Conservation (phyloP, 2,113 vertebrate species). For the Myocastor coypus region DNA sequence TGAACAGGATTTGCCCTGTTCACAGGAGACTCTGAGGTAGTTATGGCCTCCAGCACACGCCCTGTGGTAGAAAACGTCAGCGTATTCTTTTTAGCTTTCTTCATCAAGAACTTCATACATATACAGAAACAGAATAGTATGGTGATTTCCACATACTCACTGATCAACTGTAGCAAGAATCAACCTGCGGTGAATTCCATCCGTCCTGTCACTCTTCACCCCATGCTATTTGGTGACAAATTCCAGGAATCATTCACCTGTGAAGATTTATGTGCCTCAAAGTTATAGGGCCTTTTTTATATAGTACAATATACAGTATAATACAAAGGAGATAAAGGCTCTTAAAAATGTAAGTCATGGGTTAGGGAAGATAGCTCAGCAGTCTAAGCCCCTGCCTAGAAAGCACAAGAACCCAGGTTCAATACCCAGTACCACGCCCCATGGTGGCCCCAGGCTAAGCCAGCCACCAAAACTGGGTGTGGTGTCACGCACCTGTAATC, state of each 20-base stretch:
- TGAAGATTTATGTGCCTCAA: background rate
- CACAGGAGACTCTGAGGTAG: background rate
- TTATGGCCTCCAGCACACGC: background rate
- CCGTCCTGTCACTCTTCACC: background rate
- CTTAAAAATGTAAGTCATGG: background rate
- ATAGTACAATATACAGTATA: background rate
- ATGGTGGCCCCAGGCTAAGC: too few relatives aligned
- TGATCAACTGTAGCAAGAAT: background rate
- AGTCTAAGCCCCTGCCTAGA: too few relatives aligned
- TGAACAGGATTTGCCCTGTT: background rate
- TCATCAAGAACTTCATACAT: background rate
- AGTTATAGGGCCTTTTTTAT: background rate
- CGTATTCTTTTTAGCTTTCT: background rate
- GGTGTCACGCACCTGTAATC: too few relatives aligned
- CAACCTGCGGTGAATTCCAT: background rate
- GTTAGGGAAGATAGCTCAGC: too few relatives aligned
- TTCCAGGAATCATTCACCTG: background rate
- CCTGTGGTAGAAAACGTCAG: background rate
- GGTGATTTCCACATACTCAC: background rate
- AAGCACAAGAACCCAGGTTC: too few relatives aligned
- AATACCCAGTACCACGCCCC: too few relatives aligned
- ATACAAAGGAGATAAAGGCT: background rate
- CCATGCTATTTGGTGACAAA: constrained; percentile 8
- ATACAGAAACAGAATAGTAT: background rate
- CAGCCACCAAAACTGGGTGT: too few relatives aligned